A percentile compares a stretch with the other conserved stretches of the same genome.
Conservation (phyloP, 2,113 vertebrate genomes). For the Chamaetylas fuelleborni region DNA sequence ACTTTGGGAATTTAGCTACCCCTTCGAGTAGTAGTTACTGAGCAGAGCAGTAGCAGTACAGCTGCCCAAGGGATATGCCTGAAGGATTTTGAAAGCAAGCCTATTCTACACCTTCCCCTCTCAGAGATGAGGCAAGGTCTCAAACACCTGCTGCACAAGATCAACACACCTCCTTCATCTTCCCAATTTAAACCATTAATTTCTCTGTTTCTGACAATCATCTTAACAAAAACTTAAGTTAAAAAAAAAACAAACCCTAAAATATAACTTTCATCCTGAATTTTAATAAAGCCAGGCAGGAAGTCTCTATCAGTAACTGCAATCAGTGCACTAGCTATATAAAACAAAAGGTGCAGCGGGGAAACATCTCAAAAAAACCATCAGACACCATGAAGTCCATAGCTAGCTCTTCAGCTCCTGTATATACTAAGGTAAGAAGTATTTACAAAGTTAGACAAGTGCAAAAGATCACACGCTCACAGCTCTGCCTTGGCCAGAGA, state of each 20-base stretch:
- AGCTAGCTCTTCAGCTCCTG: not conserved
- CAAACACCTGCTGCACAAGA: not conserved
- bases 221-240: not conserved
- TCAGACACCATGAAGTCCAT: not conserved
- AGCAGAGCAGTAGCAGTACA: not conserved
- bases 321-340: not conserved
- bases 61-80: not conserved
- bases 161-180: not conserved
- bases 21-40: not conserved
- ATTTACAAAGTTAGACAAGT: not conserved
- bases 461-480: not conserved
- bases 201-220: not conserved
- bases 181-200: not conserved
- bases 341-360: not conserved
- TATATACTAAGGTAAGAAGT: not conserved
- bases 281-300: not conserved
- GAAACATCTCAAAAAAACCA: not conserved
- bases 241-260: too few species aligned
- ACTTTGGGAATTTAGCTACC: not conserved
- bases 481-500: not conserved
- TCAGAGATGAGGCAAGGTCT: not conserved
- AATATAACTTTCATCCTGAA: not conserved
- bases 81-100: not conserved
- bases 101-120: not conserved
- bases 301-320: not conserved